phyloP scores from a whole-genome alignment of 2,888 invertebrate species.

The Oasisia sp. region DNA sequence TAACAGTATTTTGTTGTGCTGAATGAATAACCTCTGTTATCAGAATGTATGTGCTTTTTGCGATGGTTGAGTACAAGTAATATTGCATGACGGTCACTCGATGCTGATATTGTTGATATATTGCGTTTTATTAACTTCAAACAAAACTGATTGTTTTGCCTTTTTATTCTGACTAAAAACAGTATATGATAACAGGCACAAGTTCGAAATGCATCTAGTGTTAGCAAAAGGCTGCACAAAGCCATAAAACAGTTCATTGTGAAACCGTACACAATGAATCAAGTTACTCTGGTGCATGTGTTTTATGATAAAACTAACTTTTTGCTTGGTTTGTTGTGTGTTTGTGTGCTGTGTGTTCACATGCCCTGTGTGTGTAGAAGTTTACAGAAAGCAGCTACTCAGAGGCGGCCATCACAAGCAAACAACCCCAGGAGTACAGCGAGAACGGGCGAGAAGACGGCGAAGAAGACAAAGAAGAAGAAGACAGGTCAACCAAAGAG shows the following conservation, averaged over 20 bases:
- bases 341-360: background rate
- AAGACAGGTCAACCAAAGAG: background rate
- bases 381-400: slow-evolving; percentile 4
- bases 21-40: background rate
- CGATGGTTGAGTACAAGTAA: background rate
- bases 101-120: background rate
- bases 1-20: slow-evolving; percentile 2
- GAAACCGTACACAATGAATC: background rate
- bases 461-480: background rate
- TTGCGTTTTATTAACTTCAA: background rate
- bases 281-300: background rate
- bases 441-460: background rate
- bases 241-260: background rate
- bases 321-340: background rate
- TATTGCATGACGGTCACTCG: background rate
- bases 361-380: slow-evolving; percentile 17
- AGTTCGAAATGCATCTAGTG: background rate
- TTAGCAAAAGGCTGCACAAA: background rate
- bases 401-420: background rate
- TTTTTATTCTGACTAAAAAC: background rate
- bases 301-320: background rate
- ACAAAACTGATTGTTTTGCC: background rate
- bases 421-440: background rate
- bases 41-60: background rate
- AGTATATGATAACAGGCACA: background rate